These are phyloP conservation scores for Pagetopsis macropterus DNA, from an alignment of 2,797 vertebrate genomes.

Conservation along the genomic window DNA sequence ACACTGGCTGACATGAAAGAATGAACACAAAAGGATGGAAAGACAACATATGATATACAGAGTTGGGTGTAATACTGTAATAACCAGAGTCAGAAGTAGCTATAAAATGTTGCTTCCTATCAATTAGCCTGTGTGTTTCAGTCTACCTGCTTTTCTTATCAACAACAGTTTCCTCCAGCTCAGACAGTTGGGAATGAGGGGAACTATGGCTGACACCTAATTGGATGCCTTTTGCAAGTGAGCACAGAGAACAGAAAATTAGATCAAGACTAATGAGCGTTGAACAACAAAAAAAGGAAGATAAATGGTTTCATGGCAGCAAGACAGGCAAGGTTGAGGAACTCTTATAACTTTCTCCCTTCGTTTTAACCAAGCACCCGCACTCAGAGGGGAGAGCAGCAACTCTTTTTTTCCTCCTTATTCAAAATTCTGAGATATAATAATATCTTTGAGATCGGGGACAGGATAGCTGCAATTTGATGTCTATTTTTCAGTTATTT, in stretches of 20 bases:
- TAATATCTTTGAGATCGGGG: background rate
- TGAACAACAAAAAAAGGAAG: conserved; percentile 75
- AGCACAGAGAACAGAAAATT: conserved; percentile 65
- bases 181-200: conserved; percentile 29
- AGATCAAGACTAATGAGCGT: conserved; percentile 81
- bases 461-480: conserved; percentile 1
- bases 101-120: conserved; percentile 25
- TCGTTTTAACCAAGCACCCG: conserved; percentile 57
- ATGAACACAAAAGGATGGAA: background rate
- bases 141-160: conserved; percentile 43
- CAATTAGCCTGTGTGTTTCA: conserved; percentile 53
- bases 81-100: background rate
- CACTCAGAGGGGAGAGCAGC: conserved; percentile 6
- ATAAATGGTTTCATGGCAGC: conserved; percentile 74
- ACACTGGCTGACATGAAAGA: background rate
- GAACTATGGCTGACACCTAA: conserved; percentile 60
- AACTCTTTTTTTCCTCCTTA: conserved; percentile 3
- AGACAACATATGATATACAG: background rate
- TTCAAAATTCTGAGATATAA: conserved; percentile 17
- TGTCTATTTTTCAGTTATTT: conserved; percentile 1
- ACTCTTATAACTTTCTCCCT: conserved; percentile 68
- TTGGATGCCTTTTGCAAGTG: conserved; percentile 68
- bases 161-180: conserved; percentile 19
- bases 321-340: conserved; percentile 68
- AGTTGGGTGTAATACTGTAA: no score